Base-by-base conservation (phyloP, 2,113 vertebrate genomes). In the Dunckerocampus dactyliophorus region DNA sequence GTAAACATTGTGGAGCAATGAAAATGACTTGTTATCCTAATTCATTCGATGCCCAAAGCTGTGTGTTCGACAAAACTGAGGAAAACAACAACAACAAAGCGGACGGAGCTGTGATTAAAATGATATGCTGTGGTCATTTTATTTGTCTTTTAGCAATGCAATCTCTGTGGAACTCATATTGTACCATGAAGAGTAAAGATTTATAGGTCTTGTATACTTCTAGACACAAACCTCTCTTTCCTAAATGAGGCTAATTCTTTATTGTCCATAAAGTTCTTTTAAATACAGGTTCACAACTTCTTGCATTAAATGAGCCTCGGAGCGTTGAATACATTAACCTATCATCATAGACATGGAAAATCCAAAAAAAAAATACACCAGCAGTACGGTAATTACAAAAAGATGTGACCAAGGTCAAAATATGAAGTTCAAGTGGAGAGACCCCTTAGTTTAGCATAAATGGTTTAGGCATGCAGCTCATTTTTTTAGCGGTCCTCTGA, bases 11-110 rank as follows among this genome's bases (percentile, higher is more conserved):
- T 69, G 80, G 81, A 85, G 88, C 84, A 88, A 86, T 79, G 80
- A 89, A 87, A 90, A 89, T 86, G 71, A 89, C 85, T 88, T 89
- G 87, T 88, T 88, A 85, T 87, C 80, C 82, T 89, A 83, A 89
- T 88, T 89, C 83, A 91, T 80, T 83, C 84, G 85, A 87, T 59
- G 77, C 71, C 82, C 74, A 66, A n/a, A 49, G 62, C 74, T 70
- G 82, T 58, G 72, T 63, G 54, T 68, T 85, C 59, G 60, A 63
- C 67, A 76, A 47, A 72, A 71, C 28, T 19, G 34, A 72, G 60
- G 48, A 28, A 28, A 81, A 63, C 49, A 67, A 69, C 76, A 34
- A 34, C 7, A 34, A 34, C 31, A 34, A 34, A 34, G 31, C 31
- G 31, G 7, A 43, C 8, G 39, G 75, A 62, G 69, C 84, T 79